Evolutionary conservation across 2,113 vertebrate genomes (phyloP), one percentile per base, ranked within the genome.

Genomic region (Jacana jacana): DNA sequence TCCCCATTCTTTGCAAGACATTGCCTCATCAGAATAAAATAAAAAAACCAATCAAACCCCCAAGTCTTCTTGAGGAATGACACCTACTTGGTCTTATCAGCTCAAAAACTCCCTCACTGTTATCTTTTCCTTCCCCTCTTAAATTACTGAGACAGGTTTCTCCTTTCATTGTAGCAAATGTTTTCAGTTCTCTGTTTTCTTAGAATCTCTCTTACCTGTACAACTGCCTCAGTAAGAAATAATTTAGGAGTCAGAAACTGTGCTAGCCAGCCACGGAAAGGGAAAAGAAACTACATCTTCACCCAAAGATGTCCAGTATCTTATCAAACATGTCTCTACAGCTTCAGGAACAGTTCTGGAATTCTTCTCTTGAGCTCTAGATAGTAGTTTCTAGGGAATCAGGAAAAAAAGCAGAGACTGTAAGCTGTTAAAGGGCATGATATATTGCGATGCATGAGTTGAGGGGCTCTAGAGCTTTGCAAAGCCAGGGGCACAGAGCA

Each of bases 121-220:
- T 84, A 69, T 39, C 73, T 85, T 87, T 93, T 88, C 52, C 81
- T 89, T 96, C 78, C 70, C 93, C 37, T 93, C 66, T 81, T 69
- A 89, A 95, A 95, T 89, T 95, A 89, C 66, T 10, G 11, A 66
- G 63, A 54, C 54, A 80, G 18, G 31, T 73, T 81, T 93, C 65
- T 71, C 24, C 35, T 84, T 70, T 86, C 33, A 33, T 2, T 78
- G 66, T 66, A 69, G 49, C 22, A 88, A 65, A 65, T 17, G 10
- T 89, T 76, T 69, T 49, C 61, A 79, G 27, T 13, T 79, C 2
- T 4, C 31, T 18, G 23, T 80, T 82, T 86, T 61, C 39, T 89
- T 76, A 27, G 54, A 86, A 65, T 73, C 60, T 86, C 39, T 52
- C 35, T 57, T 58, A 22, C 37, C 35, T 30, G 63, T 40, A 73